Base-by-base conservation (phyloP, 2,888 invertebrate genomes). In the Frankliniella intonsa region DNA sequence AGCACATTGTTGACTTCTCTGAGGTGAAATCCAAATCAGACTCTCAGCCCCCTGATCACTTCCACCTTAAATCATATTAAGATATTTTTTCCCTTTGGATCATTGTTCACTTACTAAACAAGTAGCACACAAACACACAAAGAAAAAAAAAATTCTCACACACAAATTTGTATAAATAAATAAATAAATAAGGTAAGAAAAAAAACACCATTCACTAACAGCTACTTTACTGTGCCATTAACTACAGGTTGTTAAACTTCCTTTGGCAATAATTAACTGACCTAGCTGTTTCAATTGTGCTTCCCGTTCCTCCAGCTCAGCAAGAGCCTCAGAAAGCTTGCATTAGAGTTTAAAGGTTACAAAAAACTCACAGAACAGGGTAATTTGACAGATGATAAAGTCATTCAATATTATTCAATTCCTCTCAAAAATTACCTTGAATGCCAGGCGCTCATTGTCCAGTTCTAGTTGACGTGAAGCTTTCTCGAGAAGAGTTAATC, bases 401-500 rank as follows among this genome's bases (percentile, higher is more conserved):
- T 80, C 5, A 3, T 19, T 27, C 7, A 22, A 62, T 51, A 38
- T 80, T 19, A 12, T 38, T 38, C 19, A 82, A 38, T 76, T 79
- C 65, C n/a, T 65, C 19, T 49, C 11, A 80, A 76, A 82, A 84
- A 81, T 83, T 84, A 88, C 88, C 86, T 88, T 88, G 82, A 86
- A 88, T 3, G 87, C 87, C 69, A 88, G 85, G 80, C 87, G 86
- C 83, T 88, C 88, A 84, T 88, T 88, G 82, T 88, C 88, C 19
- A 87, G 84, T 84, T 88, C 88, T 49, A 88, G 85, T 83, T 88
- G 87, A 51, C 87, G 84, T 11, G 87, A 87, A 3, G 87, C 85
- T 84, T 87, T 86, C 83, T 88, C 87, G 49, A 88, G 82, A 49
- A 87, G 83, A 49, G 86, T 84, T 49, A 87, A 85, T 80, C 88